Base-by-base conservation (phyloP, 1,140 invertebrate genomes). In the Aphaenogaster rudis region DNA sequence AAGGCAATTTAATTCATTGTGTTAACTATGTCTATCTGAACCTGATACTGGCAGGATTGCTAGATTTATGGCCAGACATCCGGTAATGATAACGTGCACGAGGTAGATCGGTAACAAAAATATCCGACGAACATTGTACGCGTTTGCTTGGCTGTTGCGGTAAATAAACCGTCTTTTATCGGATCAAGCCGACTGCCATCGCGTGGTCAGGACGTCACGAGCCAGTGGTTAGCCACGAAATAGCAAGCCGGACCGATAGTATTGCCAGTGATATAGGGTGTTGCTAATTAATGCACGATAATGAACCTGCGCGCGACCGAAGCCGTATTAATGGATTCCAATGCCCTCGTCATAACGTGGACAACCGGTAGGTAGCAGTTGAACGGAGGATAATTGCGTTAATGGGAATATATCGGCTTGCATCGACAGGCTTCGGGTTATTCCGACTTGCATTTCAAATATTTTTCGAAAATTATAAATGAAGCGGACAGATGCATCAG, bases 281-380 rank as follows among this genome's bases (percentile, higher is more conserved):
- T 90, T 86, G 91, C 91, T 92, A 92, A 92, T 92, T 92, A 92
- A 92, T 92, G 91, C 87, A 92, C 90, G 90, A 90, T 92, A 92
- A 92, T 92, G 91, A 92, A 92, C 88, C 91, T 76, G 87, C 80
- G 84, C 91, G 79, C 66, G 87, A 90, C 91, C 91, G 76, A 92
- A 92, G 67, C 91, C 87, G 82, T 91, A 92, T 92, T 92, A 92
- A 92, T 92, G 89, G 91, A 92, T 92, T 92, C 91, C 91, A 92
- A 91, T 91, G 86, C 57, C 54, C 64, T 81, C 90, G 82, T 91
- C 91, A 92, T 92, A 91, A 90, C 85, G 74, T 82, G 88, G 84
- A 88, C 90, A 81, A 88, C 86, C 87, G 86, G 86, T 90, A 86
- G 89, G 67, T 88, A 76, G 84, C 90, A 88, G 90, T 74, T 85